These are phyloP conservation scores for Calonectris borealis DNA, from an alignment of 2,113 vertebrate species.

Conservation along the genomic window DNA sequence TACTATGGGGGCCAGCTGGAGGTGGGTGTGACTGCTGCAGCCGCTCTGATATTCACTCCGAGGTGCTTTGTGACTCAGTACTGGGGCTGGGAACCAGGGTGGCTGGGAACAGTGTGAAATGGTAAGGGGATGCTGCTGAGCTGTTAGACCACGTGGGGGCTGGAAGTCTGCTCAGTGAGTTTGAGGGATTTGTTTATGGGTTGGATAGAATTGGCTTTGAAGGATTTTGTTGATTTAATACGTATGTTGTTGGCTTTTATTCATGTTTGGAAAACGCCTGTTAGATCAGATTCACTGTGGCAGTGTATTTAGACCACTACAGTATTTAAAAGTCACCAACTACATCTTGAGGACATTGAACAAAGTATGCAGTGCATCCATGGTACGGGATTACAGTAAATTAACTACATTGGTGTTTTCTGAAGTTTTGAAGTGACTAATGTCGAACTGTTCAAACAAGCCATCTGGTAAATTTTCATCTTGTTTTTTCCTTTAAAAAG, in stretches of 20 bases:
- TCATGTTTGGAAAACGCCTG: background rate
- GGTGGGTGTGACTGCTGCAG: conserved; percentile 3
- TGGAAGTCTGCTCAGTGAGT: background rate
- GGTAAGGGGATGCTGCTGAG: background rate
- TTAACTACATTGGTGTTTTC: background rate
- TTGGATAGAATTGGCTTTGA: background rate
- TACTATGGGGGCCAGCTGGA: background rate
- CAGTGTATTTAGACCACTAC: background rate
- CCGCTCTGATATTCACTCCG: fast-evolving
- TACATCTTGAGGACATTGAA: background rate
- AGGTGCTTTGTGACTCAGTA: background rate
- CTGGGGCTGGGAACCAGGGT: background rate
- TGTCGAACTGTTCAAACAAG: background rate
- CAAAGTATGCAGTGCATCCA: background rate
- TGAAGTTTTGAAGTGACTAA: background rate
- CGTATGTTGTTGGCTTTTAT: background rate
- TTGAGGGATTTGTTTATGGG: background rate
- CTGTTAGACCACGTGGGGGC: background rate
- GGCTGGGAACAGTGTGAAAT: background rate
- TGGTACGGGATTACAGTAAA: background rate
- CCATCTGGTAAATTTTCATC: background rate
- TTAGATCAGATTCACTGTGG: background rate
- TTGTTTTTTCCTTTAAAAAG: background rate
- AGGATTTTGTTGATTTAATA: background rate
- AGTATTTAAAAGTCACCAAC: background rate